These are phyloP conservation scores for Cnemophilus loriae DNA, from an alignment of 2,113 vertebrate species.

Conservation along the genomic window DNA sequence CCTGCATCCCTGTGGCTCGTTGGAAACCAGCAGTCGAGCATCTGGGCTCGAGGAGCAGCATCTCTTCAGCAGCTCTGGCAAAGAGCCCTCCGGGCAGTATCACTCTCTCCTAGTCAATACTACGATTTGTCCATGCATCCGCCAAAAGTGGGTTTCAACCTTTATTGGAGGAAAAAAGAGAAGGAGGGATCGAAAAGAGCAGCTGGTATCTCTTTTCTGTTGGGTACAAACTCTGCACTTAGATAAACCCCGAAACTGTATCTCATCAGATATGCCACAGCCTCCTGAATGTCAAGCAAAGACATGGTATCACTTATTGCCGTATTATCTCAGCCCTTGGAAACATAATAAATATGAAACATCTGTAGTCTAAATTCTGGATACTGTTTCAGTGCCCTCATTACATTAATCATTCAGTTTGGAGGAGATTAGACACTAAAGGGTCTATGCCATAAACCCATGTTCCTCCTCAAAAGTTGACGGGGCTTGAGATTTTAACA, in stretches of 20 bases:
- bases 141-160: neutral
- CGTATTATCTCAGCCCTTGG: conserved; percentile 45
- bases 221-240: conserved; percentile 13
- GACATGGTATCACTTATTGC: conserved; percentile 30
- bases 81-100: neutral
- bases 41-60: neutral
- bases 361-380: conserved; percentile 42
- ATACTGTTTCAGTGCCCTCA: neutral
- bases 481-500: neutral
- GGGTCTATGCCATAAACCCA: neutral
- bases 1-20: neutral
- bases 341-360: conserved; percentile 33
- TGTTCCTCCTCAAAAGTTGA: neutral
- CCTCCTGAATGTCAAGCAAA: conserved; percentile 48
- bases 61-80: neutral
- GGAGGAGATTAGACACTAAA: neutral
- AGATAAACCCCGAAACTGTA: conserved; percentile 29
- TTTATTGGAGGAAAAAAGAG: neutral
- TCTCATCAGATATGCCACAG: conserved; percentile 16
- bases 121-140: neutral
- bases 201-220: neutral
- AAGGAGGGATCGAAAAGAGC: neutral
- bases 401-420: neutral
- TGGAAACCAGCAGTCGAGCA: neutral
- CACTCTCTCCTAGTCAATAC: neutral